Base-by-base conservation (phyloP, 2,888 invertebrate genomes). In the Incurvaria masculella region DNA sequence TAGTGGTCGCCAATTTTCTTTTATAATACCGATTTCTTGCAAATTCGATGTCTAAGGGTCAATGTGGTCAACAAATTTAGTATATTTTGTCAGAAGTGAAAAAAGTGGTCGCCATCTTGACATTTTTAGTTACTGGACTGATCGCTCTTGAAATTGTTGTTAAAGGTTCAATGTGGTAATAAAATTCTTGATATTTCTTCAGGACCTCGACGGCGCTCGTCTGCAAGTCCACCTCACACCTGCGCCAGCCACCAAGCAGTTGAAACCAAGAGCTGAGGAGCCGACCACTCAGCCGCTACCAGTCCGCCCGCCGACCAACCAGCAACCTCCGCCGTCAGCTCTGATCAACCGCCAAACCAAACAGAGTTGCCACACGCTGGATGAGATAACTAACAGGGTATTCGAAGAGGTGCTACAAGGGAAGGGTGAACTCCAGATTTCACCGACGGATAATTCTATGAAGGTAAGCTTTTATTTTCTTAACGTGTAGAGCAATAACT, bases 341-440 rank as follows among this genome's bases (percentile, higher is more conserved):
- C 49, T 48, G 11, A 49, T 38, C 40, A 48, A 42, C 52, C 50
- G 56, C 14, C 23, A 23, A 23, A 11, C 11, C 6, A 33, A 33
- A 14, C 33, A 3, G 14, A 33, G 33, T 3, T 33, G 33, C 10
- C 72, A 75, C 19, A 76, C 76, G n/a, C 64, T 87, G 44, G 88
- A 89, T 57, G 89, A 88, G 67, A 85, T 89, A 47, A 89, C 89
- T 4, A 89, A 88, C 66, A 82, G 84, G 66, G 87, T 89, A 42
- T 89, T 88, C 61, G 87, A 87, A 64, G 88, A 88, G 56, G 71
- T 89, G 49, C 68, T 89, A 49, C 86, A 88, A 56, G 86, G 84
- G 49, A 83, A 86, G 61, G 71, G 79, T 1, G 81, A 82, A 52
- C 66, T 68, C 8, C 69, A 65, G 49, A 38, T 49, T 8, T 48